Base-by-base conservation (phyloP, 1,140 invertebrate genomes). In the Drosophila mauritiana region DNA sequence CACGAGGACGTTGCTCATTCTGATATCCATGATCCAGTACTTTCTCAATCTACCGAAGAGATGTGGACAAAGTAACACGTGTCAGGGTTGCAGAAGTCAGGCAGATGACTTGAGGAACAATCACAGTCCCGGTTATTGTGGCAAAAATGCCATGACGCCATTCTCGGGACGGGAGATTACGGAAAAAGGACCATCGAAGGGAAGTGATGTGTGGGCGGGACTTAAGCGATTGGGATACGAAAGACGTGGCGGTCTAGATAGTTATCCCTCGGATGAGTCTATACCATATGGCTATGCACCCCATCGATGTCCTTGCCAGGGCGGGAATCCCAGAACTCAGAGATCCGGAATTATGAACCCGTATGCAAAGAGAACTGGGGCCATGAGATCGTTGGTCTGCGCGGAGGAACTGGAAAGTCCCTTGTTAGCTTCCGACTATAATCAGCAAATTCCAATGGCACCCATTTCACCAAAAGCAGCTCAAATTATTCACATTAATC, bases 231-330 rank as follows among this genome's bases (percentile, higher is more conserved):
- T 70, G 49, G 51, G 64, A 2, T 68, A 65, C 12, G 13, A 68
- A 8, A 31, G 22, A 8, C 7, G 8, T 20, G 15, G 3, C 15
- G 20, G 4, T 22, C 36, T 68, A 0, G 10, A 20, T 4, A 46
- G n/a, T 6, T 34, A 17, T 4, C 36, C 42, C 12, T 70, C 67
- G 25, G 65, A 37, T n/a, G 67, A 70, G n/a, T 51, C 45, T 6
- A 54, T 70, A 42, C n/a, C 64, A 0, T 70, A 70, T 34, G 67
- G 67, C 3, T 70, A 70, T 54, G 64, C 64, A 1, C 67, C 67
- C 1, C 12, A 34, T 20, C 20, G 37, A 8, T 68, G 64, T 65
- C 64, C 45, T 10, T 68, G 64, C 10, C 64, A 65, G 25, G 10
- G 10, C 3, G 31, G 58, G 1, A 8, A 8, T 42, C 25, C 34